Base-by-base conservation (phyloP, 2,113 vertebrate species). In the Catagonus wagneri region DNA sequence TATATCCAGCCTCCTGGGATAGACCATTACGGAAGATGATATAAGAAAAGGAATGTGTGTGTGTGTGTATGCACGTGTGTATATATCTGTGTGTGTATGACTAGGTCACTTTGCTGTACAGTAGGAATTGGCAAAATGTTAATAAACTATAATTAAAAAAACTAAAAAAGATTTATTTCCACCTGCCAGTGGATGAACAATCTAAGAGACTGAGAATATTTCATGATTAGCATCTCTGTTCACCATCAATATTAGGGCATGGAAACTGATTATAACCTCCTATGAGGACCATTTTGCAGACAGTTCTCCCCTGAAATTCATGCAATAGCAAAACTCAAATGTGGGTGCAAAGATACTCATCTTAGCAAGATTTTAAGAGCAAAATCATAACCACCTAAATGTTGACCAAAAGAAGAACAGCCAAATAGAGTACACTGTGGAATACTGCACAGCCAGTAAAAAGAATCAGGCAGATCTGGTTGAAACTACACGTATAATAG, bases 351-450 rank as follows among this genome's bases (percentile, higher is more conserved):
- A 81, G 44, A 61, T n/a, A 54, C 54, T 60, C 13, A 52, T 61
- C 66, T 54, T 7, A 69, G 14, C 9, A 84, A 12, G 13, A 36
- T 23, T 56, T 58, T 58, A 84, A 34, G 2, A 89, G 63, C 63
- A 84, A 95, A 83, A 93, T 52, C 34, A 84, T 29, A 93, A 20
- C n/a, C 25, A 63, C 34, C n/a, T 52, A 44, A n/a, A 68, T 44
- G 20, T 63, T 13, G 25, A 15, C 25, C 39, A 36, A 72, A 17
- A 84, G 39, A n/a, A 89, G 72, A 72, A 54, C 3, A 12, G 34
- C 7, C 58, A 44, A 52, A 8, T 17, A 60, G 69, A 66, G 20
- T 50, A 58, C 3, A 76, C 4, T 25, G 76, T 22, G 20, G 36
- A 74, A 89, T 29, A 78, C 12, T 1, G 1, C 44, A 10, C n/a